Conservation (phyloP, 2,797 vertebrate genomes). For the Erithacus rubecula region DNA sequence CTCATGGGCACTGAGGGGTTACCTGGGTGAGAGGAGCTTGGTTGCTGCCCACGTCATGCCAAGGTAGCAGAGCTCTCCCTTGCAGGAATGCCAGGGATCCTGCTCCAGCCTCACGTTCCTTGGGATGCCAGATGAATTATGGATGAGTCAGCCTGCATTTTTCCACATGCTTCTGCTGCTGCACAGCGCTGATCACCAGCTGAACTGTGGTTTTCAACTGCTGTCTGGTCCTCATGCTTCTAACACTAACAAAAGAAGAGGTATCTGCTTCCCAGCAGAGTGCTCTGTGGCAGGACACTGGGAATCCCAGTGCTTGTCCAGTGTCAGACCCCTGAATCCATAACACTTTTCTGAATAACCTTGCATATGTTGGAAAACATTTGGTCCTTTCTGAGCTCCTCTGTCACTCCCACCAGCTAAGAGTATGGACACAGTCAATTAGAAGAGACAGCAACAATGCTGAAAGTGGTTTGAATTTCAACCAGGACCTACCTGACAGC, state of each 20-base stretch:
- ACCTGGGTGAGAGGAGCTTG: not conserved
- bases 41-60: rapidly evolving
- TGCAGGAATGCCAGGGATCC: not conserved
- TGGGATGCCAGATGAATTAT: not conserved
- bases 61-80: not conserved
- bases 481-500: not conserved
- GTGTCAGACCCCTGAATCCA: not conserved
- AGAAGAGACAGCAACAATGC: conserved; percentile 22
- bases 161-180: not conserved
- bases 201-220: not conserved
- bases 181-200: not conserved
- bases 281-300: not conserved
- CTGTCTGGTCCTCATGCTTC: not conserved
- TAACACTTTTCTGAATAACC: not conserved
- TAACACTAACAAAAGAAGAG: not conserved
- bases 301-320: not conserved
- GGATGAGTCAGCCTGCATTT: conserved; percentile 29
- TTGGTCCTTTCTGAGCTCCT: not conserved
- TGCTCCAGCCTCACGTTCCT: rapidly evolving
- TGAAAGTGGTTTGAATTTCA: conserved; percentile 47
- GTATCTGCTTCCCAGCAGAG: not conserved
- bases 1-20: not conserved
- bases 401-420: not conserved
- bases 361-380: not conserved
- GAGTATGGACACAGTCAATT: not conserved